phyloP scores from a whole-genome alignment of 1,140 invertebrate species.

The Copidosoma floridanum region DNA sequence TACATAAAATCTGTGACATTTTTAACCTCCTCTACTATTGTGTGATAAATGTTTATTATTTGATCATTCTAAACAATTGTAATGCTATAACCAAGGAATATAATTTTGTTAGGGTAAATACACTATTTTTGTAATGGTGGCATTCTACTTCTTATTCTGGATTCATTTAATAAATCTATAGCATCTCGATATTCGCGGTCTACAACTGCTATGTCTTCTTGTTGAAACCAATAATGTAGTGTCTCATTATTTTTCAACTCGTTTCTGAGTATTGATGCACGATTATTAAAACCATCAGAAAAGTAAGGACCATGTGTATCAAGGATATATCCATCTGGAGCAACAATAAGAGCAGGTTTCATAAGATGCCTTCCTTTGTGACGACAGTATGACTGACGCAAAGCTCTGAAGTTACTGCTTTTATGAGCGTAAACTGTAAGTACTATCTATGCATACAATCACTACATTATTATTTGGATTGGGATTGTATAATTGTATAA shows the following conservation, averaged over 20 bases:
- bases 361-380: slow-evolving; percentile 15
- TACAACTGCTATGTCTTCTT: slow-evolving; percentile 2
- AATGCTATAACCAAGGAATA: slow-evolving; percentile 1
- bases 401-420: slow-evolving; percentile 2
- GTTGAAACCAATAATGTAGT: neutral
- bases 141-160: slow-evolving; percentile 11
- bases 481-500: slow-evolving; percentile 6
- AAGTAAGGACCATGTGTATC: slow-evolving; percentile 1
- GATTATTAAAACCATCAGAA: slow-evolving; percentile 2
- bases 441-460: slow-evolving; percentile 11
- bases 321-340: slow-evolving; percentile 24
- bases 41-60: too few relatives aligned
- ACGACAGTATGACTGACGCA: neutral
- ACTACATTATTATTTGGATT: neutral
- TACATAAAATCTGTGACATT: too few relatives aligned
- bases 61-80: neutral
- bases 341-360: slow-evolving; percentile 18
- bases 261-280: neutral
- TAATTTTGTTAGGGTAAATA: neutral
- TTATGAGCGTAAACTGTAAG: slow-evolving; percentile 4
- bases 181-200: slow-evolving; percentile 7
- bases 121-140: slow-evolving; percentile 2
- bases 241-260: neutral
- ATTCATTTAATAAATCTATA: neutral
- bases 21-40: too few relatives aligned